Percentiles rank a stretch among this genome's conserved stretches.
These are phyloP conservation scores for Agrenia bidenticulata DNA, from an alignment of 2,888 invertebrate genomes.

Conservation along the genomic window DNA sequence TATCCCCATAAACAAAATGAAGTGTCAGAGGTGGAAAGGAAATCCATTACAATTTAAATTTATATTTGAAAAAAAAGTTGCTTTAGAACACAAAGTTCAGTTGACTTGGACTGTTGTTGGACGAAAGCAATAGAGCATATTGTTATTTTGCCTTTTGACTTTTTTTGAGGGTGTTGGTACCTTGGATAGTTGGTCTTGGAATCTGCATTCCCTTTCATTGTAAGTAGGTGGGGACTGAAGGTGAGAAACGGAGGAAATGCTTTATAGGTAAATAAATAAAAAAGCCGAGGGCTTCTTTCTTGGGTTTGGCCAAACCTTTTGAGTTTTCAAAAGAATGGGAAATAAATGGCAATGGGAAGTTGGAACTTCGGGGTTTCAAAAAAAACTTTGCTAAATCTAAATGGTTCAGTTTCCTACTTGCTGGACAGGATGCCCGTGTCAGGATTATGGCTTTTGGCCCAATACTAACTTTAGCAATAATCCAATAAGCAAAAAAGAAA, in stretches of 20 bases:
- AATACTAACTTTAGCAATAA: conserved; percentile 19
- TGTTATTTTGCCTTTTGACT: no score
- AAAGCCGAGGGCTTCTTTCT: conserved; percentile 14
- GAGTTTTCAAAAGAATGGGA: not conserved
- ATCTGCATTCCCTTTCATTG: no score
- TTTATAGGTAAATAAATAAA: conserved; percentile 37
- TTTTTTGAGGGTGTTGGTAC: no score
- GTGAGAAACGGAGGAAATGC: conserved; percentile 40
- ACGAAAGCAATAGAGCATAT: no score
- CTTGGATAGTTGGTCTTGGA: no score
- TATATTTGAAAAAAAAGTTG: conserved; percentile 31
- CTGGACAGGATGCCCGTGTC: no score
- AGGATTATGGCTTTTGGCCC: no score
- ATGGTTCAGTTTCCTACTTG: not conserved
- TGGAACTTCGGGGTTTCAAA: not conserved
- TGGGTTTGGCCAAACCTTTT: not conserved
- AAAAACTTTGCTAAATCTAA: not conserved
- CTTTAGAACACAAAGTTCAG: conserved; percentile 15
- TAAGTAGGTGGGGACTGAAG: conserved; percentile 13
- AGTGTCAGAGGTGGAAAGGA: conserved; percentile 21
- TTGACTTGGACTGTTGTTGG: no score
- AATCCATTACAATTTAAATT: conserved; percentile 41
- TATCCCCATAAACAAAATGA: conserved; percentile 22
- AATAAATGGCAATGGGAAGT: conserved; percentile 22
- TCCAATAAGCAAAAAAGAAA: conserved; percentile 10